These are phyloP conservation scores for Elaphurus davidianus DNA, from an alignment of 2,113 vertebrate species.

Conservation along the genomic window DNA sequence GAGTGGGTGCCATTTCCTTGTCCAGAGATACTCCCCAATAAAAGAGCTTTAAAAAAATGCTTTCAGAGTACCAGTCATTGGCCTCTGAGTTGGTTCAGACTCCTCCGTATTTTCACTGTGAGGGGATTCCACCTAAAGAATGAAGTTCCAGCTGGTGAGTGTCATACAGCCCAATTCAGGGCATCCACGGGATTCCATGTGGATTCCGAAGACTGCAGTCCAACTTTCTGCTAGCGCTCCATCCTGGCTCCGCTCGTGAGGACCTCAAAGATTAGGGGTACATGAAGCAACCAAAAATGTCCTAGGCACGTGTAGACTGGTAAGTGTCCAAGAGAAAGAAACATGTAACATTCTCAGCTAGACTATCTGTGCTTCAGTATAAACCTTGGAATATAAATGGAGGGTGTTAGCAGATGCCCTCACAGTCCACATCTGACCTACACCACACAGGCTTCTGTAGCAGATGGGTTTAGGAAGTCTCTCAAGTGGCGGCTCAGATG, in stretches of 20 bases:
- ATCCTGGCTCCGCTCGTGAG: fast-evolving
- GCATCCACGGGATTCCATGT: fast-evolving
- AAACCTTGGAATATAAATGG: neutral
- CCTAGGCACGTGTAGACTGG: fast-evolving
- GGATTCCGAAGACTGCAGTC: neutral
- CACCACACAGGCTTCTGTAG: fast-evolving
- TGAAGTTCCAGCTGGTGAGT: fast-evolving
- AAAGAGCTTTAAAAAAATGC: fast-evolving
- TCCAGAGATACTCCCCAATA: neutral
- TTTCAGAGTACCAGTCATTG: fast-evolving
- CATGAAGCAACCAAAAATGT: fast-evolving
- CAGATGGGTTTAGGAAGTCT: neutral
- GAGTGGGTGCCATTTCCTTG: neutral
- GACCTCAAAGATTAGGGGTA: neutral
- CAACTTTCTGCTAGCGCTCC: no score
- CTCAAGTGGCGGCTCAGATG: neutral
- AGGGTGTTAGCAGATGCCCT: fast-evolving
- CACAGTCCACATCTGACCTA: neutral
- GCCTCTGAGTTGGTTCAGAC: no score
- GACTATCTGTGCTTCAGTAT: fast-evolving
- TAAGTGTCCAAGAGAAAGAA: fast-evolving
- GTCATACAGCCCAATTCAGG: fast-evolving
- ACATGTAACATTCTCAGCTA: fast-evolving
- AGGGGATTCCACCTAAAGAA: neutral
- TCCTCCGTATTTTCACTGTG: neutral